These are phyloP conservation scores for Microtus pennsylvanicus DNA, from an alignment of 2,113 vertebrate species.

Conservation along the genomic window DNA sequence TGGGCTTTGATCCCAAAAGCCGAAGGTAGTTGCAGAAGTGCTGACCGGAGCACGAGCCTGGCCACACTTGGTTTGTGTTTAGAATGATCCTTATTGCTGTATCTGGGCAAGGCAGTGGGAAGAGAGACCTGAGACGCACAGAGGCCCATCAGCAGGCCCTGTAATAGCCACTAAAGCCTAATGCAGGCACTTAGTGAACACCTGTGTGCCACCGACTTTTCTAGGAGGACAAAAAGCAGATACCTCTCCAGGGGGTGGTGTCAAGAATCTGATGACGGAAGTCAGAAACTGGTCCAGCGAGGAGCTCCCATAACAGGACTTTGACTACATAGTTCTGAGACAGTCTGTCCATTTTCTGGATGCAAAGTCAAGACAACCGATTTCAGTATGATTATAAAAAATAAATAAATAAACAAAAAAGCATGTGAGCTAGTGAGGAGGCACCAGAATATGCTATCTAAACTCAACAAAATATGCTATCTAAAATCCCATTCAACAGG, in stretches of 20 bases:
- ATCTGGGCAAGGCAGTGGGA: background rate
- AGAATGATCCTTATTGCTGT: background rate
- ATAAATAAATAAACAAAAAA: background rate
- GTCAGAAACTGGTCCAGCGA: accelerated
- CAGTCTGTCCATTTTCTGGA: background rate
- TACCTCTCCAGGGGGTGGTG: background rate
- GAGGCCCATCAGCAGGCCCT: background rate
- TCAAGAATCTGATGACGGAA: background rate
- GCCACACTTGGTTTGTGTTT: background rate
- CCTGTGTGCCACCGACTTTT: background rate
- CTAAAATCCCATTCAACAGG: background rate
- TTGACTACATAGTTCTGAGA: background rate
- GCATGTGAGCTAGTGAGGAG: background rate
- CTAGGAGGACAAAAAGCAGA: background rate
- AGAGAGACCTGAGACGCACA: background rate
- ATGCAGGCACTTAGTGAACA: background rate
- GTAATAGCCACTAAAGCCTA: background rate
- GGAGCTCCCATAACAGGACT: background rate
- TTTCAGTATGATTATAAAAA: background rate
- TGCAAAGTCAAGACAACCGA: background rate
- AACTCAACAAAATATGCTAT: background rate
- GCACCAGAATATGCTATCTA: no score
- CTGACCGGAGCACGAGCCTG: no score
- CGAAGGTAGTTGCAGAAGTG: accelerated
- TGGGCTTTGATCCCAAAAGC: background rate